Conservation (phyloP, 2,888 invertebrate species). For the Chrysolina haemoptera region DNA sequence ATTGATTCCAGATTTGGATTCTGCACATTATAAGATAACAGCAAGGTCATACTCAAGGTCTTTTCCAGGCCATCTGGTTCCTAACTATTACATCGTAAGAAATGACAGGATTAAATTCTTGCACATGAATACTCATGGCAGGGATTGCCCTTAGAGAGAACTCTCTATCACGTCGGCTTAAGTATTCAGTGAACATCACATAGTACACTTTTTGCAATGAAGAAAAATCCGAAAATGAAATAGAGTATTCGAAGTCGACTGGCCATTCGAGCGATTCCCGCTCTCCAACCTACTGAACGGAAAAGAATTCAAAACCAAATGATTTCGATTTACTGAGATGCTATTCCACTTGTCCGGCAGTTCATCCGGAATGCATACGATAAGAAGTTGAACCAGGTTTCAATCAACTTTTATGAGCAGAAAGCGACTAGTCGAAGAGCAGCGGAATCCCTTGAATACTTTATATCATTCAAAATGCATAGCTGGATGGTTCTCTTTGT, state of each 20-base stretch:
- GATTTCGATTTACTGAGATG: neutral
- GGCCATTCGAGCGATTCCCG: neutral
- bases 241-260: neutral
- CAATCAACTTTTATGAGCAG: conserved; percentile 18
- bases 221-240: no score
- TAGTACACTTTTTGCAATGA: no score
- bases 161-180: no score
- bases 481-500: conserved; percentile 10
- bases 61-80: no score
- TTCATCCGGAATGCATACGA: neutral
- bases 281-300: neutral
- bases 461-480: conserved; percentile 10
- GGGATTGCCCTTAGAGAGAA: no score
- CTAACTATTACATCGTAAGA: no score
- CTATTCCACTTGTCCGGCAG: neutral
- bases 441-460: conserved; percentile 4
- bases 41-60: no score
- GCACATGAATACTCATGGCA: no score
- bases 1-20: no score
- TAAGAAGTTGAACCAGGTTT: conserved; percentile 13
- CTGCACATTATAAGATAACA: no score
- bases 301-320: neutral
- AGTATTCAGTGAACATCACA: no score
- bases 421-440: neutral
- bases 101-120: no score